A percentile compares a stretch with the other conserved stretches of the same genome.
Conservation (phyloP, 2,888 invertebrate species). For the Sinopyrophorus schimmeli region DNA sequence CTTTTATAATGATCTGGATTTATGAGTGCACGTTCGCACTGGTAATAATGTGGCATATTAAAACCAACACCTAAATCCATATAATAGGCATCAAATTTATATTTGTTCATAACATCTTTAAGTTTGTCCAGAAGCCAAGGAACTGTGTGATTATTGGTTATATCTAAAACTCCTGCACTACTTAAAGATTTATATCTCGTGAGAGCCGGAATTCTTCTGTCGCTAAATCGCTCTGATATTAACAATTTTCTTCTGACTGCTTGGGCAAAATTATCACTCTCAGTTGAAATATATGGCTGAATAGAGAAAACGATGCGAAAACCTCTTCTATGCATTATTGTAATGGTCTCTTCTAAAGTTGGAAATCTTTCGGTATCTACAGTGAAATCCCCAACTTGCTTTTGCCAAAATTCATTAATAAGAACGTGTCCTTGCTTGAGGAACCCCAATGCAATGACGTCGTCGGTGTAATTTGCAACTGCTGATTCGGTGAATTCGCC, state of each 20-base stretch:
- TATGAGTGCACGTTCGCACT: slow-evolving; percentile 70
- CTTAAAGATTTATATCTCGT: slow-evolving; percentile 79
- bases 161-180: slow-evolving; percentile 84
- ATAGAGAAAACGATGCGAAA: slow-evolving; percentile 88
- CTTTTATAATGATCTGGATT: slow-evolving; percentile 86
- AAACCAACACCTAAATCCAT: slow-evolving; percentile 81
- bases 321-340: slow-evolving; percentile 79
- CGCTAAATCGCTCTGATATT: slow-evolving; percentile 78
- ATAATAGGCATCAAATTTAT: slow-evolving; percentile 84
- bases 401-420: slow-evolving; percentile 83
- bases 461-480: slow-evolving; percentile 81
- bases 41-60: slow-evolving; percentile 85
- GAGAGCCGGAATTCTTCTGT: slow-evolving; percentile 78
- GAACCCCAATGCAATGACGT: slow-evolving; percentile 77
- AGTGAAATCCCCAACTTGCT: slow-evolving; percentile 80
- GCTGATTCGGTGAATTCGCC: slow-evolving; percentile 68
- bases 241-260: slow-evolving; percentile 75
- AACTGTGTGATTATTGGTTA: slow-evolving; percentile 79
- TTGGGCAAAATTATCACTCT: slow-evolving; percentile 80
- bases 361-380: slow-evolving; percentile 80
- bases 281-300: slow-evolving; percentile 87
- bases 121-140: slow-evolving; percentile 80
- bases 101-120: slow-evolving; percentile 68
- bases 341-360: slow-evolving; percentile 75
- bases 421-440: slow-evolving; percentile 78